These are phyloP conservation scores for Tachycineta bicolor DNA, from an alignment of 2,113 vertebrate species.

Conservation along the genomic window DNA sequence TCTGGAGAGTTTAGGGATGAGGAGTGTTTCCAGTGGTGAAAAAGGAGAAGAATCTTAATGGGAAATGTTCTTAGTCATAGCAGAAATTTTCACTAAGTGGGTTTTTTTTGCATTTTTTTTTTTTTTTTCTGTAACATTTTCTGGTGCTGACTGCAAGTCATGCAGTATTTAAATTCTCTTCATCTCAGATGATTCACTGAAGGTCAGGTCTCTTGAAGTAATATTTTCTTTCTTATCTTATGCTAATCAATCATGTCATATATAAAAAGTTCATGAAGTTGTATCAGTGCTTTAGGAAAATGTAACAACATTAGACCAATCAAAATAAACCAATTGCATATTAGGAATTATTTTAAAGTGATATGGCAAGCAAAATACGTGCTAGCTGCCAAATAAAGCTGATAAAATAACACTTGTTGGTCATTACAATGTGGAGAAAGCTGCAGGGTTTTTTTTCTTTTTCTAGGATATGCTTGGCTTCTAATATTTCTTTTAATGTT, in stretches of 20 bases:
- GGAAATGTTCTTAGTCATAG: slow-evolving; percentile 19
- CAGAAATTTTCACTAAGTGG: slow-evolving; percentile 2
- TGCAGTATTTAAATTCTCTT: slow-evolving; percentile 43
- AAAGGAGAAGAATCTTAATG: neutral
- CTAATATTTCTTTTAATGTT: slow-evolving; percentile 67
- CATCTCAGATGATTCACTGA: slow-evolving; percentile 34
- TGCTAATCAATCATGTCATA: slow-evolving; percentile 44
- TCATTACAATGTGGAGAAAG: neutral
- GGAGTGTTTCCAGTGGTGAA: neutral
- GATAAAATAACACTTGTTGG: slow-evolving; percentile 4
- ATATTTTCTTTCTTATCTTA: slow-evolving; percentile 50
- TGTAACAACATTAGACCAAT: slow-evolving; percentile 3
- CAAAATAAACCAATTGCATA: slow-evolving; percentile 12
- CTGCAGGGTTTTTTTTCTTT: neutral
- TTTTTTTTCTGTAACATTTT: neutral
- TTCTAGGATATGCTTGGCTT: slow-evolving; percentile 25
- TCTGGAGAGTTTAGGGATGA: neutral
- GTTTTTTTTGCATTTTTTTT: neutral
- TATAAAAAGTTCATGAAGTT: slow-evolving; percentile 1
- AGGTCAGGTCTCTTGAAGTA: slow-evolving; percentile 44
- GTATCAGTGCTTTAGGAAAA: neutral
- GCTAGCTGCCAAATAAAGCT: neutral
- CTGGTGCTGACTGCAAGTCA: slow-evolving; percentile 8
- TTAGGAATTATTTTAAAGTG: slow-evolving; percentile 43
- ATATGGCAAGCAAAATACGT: neutral